These are phyloP conservation scores for Lithobates pipiens DNA, from an alignment of 2,797 vertebrate genomes.

Conservation along the genomic window DNA sequence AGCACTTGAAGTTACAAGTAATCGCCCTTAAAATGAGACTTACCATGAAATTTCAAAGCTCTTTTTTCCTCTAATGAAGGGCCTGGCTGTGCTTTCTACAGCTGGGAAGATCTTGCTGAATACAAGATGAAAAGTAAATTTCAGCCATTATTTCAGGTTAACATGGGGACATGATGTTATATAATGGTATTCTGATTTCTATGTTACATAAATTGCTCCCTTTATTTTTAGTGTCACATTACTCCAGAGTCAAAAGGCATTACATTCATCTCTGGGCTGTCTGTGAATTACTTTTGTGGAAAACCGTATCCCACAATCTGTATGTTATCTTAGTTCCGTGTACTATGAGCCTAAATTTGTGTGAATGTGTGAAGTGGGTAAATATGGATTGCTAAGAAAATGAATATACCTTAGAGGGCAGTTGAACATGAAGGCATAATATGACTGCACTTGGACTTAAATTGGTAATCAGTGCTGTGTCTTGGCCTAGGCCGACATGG, in stretches of 20 bases:
- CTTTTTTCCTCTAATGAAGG: not conserved
- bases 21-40: conserved; percentile 17
- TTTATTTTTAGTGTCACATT: not conserved
- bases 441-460: no score
- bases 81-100: conserved; percentile 5
- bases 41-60: conserved; percentile 18
- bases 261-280: not conserved
- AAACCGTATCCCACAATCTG: not conserved
- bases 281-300: not conserved
- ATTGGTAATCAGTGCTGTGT: no score
- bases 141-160: not conserved
- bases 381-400: no score
- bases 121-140: not conserved
- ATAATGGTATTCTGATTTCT: not conserved
- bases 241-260: not conserved
- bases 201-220: not conserved
- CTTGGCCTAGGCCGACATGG: no score
- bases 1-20: conserved; percentile 8
- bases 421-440: no score
- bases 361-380: no score
- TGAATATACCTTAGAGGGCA: no score
- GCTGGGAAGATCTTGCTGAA: not conserved
- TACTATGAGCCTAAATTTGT: not conserved
- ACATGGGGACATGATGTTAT: not conserved
- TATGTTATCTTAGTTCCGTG: not conserved